phyloP scores from a whole-genome alignment of 2,113 vertebrate species.

The Cisticola juncidis region DNA sequence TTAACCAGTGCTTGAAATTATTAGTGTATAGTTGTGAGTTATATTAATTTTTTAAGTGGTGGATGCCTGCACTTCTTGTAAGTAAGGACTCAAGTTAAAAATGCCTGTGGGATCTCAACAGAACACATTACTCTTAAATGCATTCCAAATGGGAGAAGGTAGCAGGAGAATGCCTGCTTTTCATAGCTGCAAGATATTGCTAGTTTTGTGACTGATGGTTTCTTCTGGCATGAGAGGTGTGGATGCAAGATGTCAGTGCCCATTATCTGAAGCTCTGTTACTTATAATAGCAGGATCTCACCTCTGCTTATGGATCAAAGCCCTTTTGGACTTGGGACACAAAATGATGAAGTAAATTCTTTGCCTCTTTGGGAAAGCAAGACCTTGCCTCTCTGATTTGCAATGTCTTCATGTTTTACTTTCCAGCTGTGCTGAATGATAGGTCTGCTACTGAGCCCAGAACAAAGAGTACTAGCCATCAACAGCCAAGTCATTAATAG shows the following conservation, averaged over 20 bases:
- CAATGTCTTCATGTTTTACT: background rate
- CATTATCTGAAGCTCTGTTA: background rate
- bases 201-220: background rate
- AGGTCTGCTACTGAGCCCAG: background rate
- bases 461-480: background rate
- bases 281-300: background rate
- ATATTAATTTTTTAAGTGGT: background rate
- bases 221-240: fast-evolving
- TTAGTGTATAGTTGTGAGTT: background rate
- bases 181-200: background rate
- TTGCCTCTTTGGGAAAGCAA: background rate
- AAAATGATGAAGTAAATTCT: background rate
- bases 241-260: background rate
- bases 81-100: fast-evolving
- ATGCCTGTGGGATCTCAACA: fast-evolving
- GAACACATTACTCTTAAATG: background rate
- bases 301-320: background rate
- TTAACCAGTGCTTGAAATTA: background rate
- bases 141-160: background rate
- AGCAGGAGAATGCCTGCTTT: background rate
- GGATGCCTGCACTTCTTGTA: background rate
- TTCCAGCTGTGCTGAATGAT: slow-evolving; percentile 15
- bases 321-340: background rate
- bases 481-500: background rate
- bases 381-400: background rate